Conservation (phyloP, 2,888 invertebrate genomes). For the Drosophila melanocephala region DNA sequence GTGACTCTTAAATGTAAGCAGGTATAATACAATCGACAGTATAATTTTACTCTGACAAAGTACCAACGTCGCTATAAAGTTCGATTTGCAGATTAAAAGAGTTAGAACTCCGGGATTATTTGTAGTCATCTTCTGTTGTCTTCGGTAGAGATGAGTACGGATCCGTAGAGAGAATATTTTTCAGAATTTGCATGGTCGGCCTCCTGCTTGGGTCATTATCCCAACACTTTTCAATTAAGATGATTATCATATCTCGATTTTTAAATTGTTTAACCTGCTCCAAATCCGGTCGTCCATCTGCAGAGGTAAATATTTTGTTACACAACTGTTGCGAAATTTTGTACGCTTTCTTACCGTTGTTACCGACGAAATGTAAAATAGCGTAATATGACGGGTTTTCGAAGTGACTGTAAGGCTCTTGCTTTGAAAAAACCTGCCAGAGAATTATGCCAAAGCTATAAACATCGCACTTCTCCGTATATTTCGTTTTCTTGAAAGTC, state of each 20-base stretch:
- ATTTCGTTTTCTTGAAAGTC: accelerated
- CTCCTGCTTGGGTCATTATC: not conserved
- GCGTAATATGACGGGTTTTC: too few relatives aligned
- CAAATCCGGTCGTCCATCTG: not conserved
- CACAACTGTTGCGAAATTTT: not conserved
- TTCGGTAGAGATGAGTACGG: too few relatives aligned
- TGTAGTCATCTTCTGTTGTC: accelerated
- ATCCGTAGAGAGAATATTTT: too few relatives aligned
- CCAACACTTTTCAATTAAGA: not conserved
- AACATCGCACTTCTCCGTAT: conserved; percentile 7
- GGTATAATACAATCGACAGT: too few relatives aligned
- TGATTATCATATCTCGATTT: not conserved
- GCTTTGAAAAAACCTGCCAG: not conserved
- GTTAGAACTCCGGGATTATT: too few relatives aligned
- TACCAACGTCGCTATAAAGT: not conserved
- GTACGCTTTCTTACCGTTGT: not conserved
- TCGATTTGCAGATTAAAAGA: too few relatives aligned
- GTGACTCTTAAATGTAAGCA: not conserved
- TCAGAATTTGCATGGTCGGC: not conserved
- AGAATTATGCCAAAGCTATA: conserved; percentile 4
- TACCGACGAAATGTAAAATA: accelerated
- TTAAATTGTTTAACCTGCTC: accelerated
- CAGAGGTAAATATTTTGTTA: not conserved
- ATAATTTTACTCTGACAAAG: not conserved
- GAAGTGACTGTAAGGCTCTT: not conserved